Base-by-base conservation (phyloP, 2,113 vertebrate species). In the Zingel zingel region DNA sequence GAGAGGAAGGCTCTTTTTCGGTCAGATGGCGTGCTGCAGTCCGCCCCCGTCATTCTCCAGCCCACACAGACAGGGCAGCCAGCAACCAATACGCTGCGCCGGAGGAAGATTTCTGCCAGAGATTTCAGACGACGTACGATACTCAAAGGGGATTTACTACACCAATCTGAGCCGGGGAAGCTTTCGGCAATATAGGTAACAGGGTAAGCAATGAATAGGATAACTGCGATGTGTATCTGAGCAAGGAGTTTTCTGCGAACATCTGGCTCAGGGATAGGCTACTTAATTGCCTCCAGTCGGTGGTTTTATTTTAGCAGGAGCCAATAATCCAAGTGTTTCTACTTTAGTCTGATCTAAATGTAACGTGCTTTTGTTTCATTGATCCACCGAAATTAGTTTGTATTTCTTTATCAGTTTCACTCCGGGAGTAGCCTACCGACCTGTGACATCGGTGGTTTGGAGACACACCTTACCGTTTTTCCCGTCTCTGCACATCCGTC, bases 1-100 rank as follows among this genome's bases (percentile, higher is more conserved):
- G 92, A 95, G 95, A 96, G 94, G 96, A 95, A 96, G 92, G 93
- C 94, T 95, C 94, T 95, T 96, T 94, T 96, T 96, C 95, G 96
- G 95, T 96, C 95, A 95, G 94, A 96, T 96, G 94, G 95, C 94
- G 95, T 93, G 95, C 94, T 95, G 95, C 95, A 95, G 93, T 94
- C 95, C 96, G 92, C 95, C 96, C 96, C 94, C 96, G 89, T 90
- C 90, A 95, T 96, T 95, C 95, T 95, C 91, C 94, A 95, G 93
- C 95, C 95, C 95, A 96, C 95, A 95, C 95, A 93, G 80, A 88
- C 94, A 93, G 95, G 94, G 89, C 94, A 95, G 93, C 93, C 94
- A 94, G 94, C 92, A 94, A 94, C 95, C 94, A 95, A 95, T 93
- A 92, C 93, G 93, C 73, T 94, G 82, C 91, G 91, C 93, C 89